Base-by-base conservation (phyloP, 2,113 vertebrate genomes). In the Peucedramus taeniatus region DNA sequence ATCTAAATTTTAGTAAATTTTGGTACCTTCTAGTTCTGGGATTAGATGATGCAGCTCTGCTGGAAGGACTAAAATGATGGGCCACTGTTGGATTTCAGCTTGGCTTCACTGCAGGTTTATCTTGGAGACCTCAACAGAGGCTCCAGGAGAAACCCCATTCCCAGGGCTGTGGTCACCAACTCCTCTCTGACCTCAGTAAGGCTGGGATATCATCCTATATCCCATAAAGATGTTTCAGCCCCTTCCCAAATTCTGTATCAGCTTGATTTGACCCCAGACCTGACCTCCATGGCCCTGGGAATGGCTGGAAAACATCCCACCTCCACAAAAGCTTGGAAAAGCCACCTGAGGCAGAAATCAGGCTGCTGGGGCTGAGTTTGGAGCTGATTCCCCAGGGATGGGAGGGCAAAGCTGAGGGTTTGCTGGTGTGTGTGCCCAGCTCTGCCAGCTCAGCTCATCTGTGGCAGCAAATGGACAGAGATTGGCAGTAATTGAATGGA, bases 401-500 rank as follows among this genome's bases (percentile, higher is more conserved):
- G n/a, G 53, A 70, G 49, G 78, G 44, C 45, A 77, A 61, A 81
- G 87, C 89, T 69, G 31, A 93, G 54, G 7, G 0, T 63, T 90
- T 16, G 4, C 82, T 81, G 63, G 42, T 75, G 75, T 21, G 13
- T 9, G 56, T 15, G 15, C 64, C 63, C 42, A 3, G 72, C 66
- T 89, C 78, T 89, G 86, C 94, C 93, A 96, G 19, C 76, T 19
- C 81, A 95, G 82, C 82, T 95, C 70, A 3, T 26, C 86, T 47
- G 64, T 40, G 83, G 71, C 93, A 96, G 95, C 82, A 92, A 97
- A 92, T 4, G 4, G 83, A 90, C 63, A 76, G 95, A 94, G 84
- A 86, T 94, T 83, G 80, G 56, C 92, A 60, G 64, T 94, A 97
- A 97, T 75, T 86, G 94, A 97, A 96, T 75, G 82, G 95, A 96